Base-by-base conservation (phyloP, 1,140 invertebrate genomes). In the Macrobrachium nipponense region DNA sequence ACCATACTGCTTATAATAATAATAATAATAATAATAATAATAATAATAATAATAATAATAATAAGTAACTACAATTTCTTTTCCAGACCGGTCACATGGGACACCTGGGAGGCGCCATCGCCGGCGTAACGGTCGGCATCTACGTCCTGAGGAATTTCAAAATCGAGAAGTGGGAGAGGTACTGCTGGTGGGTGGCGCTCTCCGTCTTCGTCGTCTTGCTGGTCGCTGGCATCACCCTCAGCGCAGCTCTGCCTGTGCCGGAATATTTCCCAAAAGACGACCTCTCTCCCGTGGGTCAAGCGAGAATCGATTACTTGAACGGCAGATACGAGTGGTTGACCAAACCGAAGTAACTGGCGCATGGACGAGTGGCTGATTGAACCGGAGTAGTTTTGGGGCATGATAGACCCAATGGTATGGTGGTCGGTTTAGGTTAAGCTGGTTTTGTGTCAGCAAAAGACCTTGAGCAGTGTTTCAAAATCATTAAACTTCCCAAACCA, bases 121-220 rank as follows among this genome's bases (percentile, higher is more conserved):
- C 94, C 2, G 97, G 97, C 0, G 91, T 97, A 0, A 92, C 96
- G 1, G 90, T 97, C 14, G 96, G 96, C 2, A 93, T 97, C 58
- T 91, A 96, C 6, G 91, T 96, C 5, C 95, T 96, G 88, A 91
- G 92, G 62, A 99, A 99, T 92, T 92, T 99, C 7, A 94, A 96
- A 90, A 95, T 96, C 80, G 94, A 94, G 78, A 94, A 93, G 73
- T 97, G 96, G 94, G 97, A 99, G 91, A 95, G 95, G 89, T 86
- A 92, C 95, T 61, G 93, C 15, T 97, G 96, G 95, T 97, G 96
- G 96, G 92, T 95, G 73, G 95, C 95, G 61, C 93, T 98, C 12
- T 91, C 94, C 15, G 90, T 95, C 0, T 98, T 95, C 89, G 92
- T 94, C 18, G 91, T 93, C 0, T 93, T 98, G 1, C 95, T 96